These are phyloP conservation scores for Vicugna pacos DNA, from an alignment of 2,113 vertebrate genomes.

Conservation along the genomic window DNA sequence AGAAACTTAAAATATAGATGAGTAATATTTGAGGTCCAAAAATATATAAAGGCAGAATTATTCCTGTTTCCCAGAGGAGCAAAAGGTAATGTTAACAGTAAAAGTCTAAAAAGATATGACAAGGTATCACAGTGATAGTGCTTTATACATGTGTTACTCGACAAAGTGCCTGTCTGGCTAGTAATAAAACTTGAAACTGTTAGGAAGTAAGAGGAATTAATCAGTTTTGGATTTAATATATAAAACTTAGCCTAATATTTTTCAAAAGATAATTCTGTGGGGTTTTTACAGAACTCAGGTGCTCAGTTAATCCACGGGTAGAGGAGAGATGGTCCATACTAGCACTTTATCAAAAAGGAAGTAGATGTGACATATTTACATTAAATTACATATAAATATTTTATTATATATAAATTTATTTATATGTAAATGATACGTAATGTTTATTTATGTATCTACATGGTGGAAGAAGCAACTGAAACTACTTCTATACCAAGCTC, in stretches of 20 bases:
- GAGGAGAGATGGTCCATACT: neutral
- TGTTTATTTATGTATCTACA: neutral
- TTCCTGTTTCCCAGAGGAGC: constrained; percentile 44
- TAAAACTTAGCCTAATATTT: neutral
- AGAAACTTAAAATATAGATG: constrained; percentile 26
- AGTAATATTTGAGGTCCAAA: constrained; percentile 15
- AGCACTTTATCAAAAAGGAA: neutral
- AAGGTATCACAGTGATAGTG: neutral
- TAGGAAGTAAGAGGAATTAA: neutral
- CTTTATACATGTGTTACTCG: neutral
- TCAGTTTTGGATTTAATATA: neutral
- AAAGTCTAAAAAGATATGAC: constrained; percentile 53
- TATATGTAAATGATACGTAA: neutral
- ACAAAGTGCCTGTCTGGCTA: neutral
- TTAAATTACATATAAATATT: neutral
- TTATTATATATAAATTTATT: neutral
- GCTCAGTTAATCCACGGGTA: neutral
- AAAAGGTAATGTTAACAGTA: constrained; percentile 32
- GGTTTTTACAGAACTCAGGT: neutral
- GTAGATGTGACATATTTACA: neutral
- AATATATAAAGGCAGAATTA: constrained; percentile 60
- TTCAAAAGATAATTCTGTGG: neutral
- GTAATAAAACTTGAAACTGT: neutral
- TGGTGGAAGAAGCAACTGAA: neutral
- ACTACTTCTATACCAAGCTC: neutral